Conservation (phyloP, 1,140 invertebrate genomes). For the Tetramorium simillimum region DNA sequence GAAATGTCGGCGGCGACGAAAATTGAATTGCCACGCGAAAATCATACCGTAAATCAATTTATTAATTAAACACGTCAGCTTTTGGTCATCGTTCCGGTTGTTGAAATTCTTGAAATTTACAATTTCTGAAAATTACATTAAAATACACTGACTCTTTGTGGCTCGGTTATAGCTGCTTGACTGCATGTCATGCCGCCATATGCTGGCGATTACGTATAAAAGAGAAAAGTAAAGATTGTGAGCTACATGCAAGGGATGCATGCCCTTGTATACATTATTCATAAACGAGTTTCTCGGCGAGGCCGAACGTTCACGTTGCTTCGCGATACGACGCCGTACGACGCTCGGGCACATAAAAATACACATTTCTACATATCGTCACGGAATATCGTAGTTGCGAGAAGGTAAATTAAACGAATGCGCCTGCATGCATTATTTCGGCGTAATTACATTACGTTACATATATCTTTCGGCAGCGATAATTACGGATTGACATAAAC, state of each 20-base stretch:
- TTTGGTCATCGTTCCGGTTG: neutral
- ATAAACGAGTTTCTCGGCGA: slow-evolving; percentile 4
- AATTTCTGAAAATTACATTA: neutral
- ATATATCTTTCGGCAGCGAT: neutral
- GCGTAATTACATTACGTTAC: slow-evolving; percentile 18
- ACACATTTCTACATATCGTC: neutral
- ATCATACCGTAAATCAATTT: neutral
- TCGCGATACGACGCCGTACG: neutral
- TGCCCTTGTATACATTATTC: slow-evolving; percentile 35
- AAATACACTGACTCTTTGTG: neutral
- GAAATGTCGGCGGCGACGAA: neutral
- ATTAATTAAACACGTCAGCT: slow-evolving; percentile 7
- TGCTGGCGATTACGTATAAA: neutral
- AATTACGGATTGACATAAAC: slow-evolving; percentile 28
- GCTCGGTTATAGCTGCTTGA: neutral
- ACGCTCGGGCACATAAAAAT: neutral
- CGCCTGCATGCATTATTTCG: slow-evolving; percentile 22
- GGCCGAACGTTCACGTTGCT: neutral
- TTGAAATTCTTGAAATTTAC: neutral
- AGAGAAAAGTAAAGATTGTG: slow-evolving; percentile 3
- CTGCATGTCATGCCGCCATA: neutral
- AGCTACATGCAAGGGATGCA: slow-evolving; percentile 24
- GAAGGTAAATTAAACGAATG: slow-evolving; percentile 23
- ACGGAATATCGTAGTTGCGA: neutral
- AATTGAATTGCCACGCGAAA: slow-evolving; percentile 15